phyloP scores from a whole-genome alignment of 1,140 invertebrate species.

The Cryptotermes secundus region DNA sequence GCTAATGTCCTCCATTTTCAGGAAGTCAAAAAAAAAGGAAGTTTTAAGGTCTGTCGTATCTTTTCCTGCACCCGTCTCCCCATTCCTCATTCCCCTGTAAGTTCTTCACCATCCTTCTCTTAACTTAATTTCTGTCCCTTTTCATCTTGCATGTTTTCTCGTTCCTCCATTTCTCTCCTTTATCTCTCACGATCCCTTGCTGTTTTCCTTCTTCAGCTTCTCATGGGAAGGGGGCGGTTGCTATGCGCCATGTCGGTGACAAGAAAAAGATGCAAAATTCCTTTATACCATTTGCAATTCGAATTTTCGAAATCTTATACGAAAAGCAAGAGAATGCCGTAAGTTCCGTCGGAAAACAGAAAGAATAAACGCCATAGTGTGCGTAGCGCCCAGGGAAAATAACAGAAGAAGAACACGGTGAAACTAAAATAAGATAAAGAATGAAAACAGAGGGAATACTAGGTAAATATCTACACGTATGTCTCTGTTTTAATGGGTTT shows the following conservation, averaged over 20 bases:
- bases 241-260: constrained; percentile 22
- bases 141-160: neutral
- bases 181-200: constrained; percentile 19
- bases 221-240: neutral
- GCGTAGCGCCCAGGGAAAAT: neutral
- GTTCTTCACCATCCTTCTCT: neutral
- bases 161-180: neutral
- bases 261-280: constrained; percentile 34
- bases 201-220: constrained; percentile 21
- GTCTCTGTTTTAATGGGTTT: no score
- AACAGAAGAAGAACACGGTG: no score
- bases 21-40: constrained; percentile 10
- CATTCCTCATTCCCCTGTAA: neutral
- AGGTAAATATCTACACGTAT: no score
- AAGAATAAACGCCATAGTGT: neutral
- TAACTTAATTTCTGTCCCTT: neutral
- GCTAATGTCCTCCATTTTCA: constrained; percentile 16
- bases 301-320: constrained; percentile 29
- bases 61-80: neutral
- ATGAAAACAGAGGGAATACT: no score
- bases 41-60: constrained; percentile 15
- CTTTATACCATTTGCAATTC: constrained; percentile 35
- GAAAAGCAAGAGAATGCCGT: neutral
- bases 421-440: no score
- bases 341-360: neutral